These are phyloP conservation scores for Lithophane socia DNA, from an alignment of 2,888 invertebrate species.

Conservation along the genomic window DNA sequence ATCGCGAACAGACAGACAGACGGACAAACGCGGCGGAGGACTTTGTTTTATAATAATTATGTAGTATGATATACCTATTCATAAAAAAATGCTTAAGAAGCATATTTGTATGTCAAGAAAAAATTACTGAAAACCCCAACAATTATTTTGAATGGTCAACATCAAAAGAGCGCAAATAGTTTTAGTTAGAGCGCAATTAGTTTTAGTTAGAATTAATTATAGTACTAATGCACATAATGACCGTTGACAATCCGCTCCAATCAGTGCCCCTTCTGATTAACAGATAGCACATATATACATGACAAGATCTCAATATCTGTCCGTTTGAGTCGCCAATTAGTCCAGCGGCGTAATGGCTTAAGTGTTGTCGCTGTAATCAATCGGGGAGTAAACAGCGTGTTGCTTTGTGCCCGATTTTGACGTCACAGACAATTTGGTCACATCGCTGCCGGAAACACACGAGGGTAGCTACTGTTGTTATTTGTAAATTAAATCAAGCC, in stretches of 20 bases:
- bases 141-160: not conserved
- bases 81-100: not conserved
- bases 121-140: not conserved
- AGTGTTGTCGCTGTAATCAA: conserved; percentile 77
- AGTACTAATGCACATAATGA: conserved; percentile 36
- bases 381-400: conserved; percentile 73
- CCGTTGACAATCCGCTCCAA: conserved; percentile 43
- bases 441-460: not conserved
- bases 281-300: conserved; percentile 32
- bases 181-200: not conserved
- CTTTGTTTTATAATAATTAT: too few species aligned
- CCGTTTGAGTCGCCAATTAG: conserved; percentile 77
- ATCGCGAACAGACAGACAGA: too few species aligned
- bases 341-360: conserved; percentile 70
- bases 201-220: conserved; percentile 47
- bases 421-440: conserved; percentile 45
- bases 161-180: not conserved
- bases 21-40: too few species aligned
- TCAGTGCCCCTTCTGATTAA: conserved; percentile 61
- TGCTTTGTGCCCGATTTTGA: conserved; percentile 73
- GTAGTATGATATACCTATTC: too few species aligned
- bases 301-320: conserved; percentile 47
- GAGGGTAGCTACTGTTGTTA: conserved; percentile 8
- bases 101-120: not conserved
- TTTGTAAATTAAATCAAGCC: conserved; percentile 35